phyloP scores from a whole-genome alignment of 2,113 vertebrate genomes.

The Accipiter cooperii region DNA sequence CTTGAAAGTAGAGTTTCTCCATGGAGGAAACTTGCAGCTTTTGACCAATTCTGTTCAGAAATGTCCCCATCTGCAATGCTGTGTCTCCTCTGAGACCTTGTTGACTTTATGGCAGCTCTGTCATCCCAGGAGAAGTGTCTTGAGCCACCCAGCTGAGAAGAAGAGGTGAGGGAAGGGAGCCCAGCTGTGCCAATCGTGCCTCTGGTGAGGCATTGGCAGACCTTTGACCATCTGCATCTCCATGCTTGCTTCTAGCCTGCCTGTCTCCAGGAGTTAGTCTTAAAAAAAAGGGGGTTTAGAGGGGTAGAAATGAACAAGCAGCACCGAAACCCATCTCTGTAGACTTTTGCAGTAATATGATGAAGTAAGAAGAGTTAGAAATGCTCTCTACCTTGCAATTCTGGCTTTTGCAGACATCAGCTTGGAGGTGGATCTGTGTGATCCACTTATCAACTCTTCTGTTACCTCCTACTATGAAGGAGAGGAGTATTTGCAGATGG shows the following conservation, averaged over 20 bases:
- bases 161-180: not conserved
- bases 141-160: not conserved
- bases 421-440: not conserved
- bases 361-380: not conserved
- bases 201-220: fast-evolving
- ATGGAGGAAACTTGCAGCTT: not conserved
- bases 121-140: not conserved
- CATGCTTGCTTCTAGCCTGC: not conserved
- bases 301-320: not conserved
- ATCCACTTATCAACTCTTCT: fast-evolving
- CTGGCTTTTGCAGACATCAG: not conserved
- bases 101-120: not conserved
- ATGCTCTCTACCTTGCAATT: not conserved
- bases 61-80: fast-evolving
- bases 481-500: not conserved
- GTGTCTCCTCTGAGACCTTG: not conserved
- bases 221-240: fast-evolving
- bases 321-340: not conserved
- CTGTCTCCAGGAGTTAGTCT: not conserved
- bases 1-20: not conserved
- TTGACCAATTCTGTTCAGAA: not conserved
- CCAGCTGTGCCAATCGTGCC: fast-evolving
- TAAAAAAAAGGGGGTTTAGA: not conserved
- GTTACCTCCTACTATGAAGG: not conserved
- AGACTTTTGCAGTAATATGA: fast-evolving